Conservation (phyloP, 37 sponge, comb jelly and placozoan genomes). For the Hexactinellida sp. region DNA sequence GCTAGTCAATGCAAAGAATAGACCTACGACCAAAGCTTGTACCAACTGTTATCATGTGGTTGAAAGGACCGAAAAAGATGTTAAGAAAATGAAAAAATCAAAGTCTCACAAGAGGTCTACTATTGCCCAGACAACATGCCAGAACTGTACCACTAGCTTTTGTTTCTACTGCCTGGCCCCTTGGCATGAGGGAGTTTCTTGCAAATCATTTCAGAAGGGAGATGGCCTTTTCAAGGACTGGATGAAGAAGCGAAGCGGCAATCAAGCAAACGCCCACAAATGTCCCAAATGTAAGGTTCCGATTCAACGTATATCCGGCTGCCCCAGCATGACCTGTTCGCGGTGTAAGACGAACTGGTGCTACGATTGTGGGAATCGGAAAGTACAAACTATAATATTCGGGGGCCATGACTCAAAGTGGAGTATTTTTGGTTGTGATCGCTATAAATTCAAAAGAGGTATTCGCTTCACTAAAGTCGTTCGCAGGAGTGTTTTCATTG, state of each 20-base stretch:
- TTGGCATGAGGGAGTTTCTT: conserved; percentile 5
- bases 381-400: background rate
- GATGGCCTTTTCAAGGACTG: conserved; percentile 5
- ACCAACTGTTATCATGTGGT: background rate
- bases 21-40: background rate
- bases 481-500: background rate
- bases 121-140: background rate
- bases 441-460: background rate
- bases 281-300: conserved; percentile 57
- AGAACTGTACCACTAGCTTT: background rate
- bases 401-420: background rate
- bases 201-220: background rate
- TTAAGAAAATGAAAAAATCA: background rate
- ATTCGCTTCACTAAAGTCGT: background rate
- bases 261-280: conserved; percentile 45
- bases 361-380: conserved; percentile 51
- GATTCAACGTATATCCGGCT: conserved; percentile 57
- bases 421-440: background rate
- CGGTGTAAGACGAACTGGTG: conserved; percentile 55
- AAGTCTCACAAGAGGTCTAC: background rate
- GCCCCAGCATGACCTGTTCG: conserved; percentile 67
- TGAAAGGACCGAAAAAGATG: conserved; percentile 1
- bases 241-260: background rate
- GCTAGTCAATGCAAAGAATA: conserved; percentile 12
- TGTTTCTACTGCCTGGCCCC: background rate